These are phyloP conservation scores for Sebastes vulpes DNA, from an alignment of 2,797 vertebrate genomes.

Conservation along the genomic window DNA sequence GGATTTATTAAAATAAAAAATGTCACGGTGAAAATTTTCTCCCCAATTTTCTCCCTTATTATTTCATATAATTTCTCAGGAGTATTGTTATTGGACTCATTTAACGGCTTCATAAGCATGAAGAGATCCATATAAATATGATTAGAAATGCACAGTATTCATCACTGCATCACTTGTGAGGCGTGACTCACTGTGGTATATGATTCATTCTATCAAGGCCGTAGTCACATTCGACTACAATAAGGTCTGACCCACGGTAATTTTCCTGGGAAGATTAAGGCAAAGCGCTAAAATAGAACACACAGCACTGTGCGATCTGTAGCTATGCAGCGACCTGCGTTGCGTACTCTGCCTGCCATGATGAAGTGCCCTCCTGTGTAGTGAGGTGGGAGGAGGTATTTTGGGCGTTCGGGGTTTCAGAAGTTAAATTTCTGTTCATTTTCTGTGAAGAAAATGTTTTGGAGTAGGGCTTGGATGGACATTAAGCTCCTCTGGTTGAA, in stretches of 20 bases:
- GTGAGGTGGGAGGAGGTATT: slow-evolving; percentile 55
- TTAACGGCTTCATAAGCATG: not conserved
- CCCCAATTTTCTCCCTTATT: not conserved
- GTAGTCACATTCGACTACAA: slow-evolving; percentile 23
- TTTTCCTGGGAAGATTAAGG: slow-evolving; percentile 11
- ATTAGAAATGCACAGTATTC: slow-evolving; percentile 2
- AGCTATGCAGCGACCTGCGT: slow-evolving; percentile 11
- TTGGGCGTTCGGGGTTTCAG: slow-evolving; percentile 10
- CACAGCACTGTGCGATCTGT: not conserved
- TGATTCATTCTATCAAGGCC: slow-evolving; percentile 56
- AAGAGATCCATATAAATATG: not conserved
- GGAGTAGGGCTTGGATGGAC: not conserved
- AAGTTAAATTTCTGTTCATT: slow-evolving; percentile 21
- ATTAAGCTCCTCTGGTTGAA: not conserved
- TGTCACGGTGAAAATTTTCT: not conserved
- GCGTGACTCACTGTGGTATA: slow-evolving; percentile 44
- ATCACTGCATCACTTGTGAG: slow-evolving; percentile 14
- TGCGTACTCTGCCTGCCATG: not conserved
- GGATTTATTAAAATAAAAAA: not conserved
- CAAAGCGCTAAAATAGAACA: slow-evolving; percentile 35
- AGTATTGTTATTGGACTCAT: not conserved
- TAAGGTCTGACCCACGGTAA: slow-evolving; percentile 9
- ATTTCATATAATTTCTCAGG: not conserved
- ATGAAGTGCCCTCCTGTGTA: slow-evolving; percentile 25
- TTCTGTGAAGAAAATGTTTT: not conserved